Evolutionary conservation across 2,888 invertebrate genomes (phyloP).

Genomic region (Oscheius sp.): DNA sequence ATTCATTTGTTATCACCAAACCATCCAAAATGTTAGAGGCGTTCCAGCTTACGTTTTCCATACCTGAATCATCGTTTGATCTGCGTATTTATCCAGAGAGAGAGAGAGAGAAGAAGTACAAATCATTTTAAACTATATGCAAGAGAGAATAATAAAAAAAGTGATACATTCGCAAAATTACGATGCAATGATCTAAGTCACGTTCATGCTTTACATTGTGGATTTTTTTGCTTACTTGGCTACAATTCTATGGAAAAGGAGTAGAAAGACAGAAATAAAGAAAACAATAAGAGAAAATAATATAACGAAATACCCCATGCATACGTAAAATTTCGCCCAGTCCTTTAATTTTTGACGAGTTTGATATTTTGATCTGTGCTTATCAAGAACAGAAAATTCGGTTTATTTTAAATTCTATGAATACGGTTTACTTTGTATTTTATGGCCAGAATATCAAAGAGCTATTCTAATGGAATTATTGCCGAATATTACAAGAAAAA

Average conservation of each 20-base stretch:
- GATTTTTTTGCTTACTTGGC: too few species aligned
- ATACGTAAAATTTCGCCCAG: background rate
- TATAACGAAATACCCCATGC: background rate
- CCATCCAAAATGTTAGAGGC: constrained; percentile 32
- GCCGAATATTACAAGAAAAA: background rate
- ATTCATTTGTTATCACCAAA: constrained; percentile 12
- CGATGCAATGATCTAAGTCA: too few species aligned
- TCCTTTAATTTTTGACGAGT: constrained; percentile 11
- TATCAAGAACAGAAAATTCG: background rate
- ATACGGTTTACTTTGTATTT: too few species aligned
- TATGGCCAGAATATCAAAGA: too few species aligned
- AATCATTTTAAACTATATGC: too few species aligned
- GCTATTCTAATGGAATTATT: too few species aligned
- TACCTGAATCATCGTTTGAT: background rate
- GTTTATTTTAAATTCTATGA: background rate
- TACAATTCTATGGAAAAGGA: too few species aligned
- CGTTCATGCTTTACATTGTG: too few species aligned
- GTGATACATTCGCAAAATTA: background rate
- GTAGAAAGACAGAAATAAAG: background rate
- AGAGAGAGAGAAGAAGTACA: background rate
- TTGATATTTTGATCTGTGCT: background rate
- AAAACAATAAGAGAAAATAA: background rate
- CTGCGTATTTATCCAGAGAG: background rate
- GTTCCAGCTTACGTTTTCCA: constrained; percentile 29
- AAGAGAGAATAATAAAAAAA: background rate